Base-by-base conservation (phyloP, 2,888 invertebrate species). In the Drosophila parthenogenetica region DNA sequence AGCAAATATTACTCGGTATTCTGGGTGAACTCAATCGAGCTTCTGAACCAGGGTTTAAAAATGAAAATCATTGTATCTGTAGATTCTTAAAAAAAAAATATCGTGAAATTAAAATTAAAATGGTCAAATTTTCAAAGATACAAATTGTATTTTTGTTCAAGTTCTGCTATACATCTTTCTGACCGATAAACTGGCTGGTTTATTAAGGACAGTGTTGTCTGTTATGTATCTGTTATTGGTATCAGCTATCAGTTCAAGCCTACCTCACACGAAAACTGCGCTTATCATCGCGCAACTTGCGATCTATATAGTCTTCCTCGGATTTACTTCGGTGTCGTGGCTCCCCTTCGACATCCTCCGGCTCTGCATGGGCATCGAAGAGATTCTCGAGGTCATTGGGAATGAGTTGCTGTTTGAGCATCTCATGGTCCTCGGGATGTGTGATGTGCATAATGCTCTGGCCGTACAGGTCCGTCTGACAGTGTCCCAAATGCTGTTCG, bases 401-500 rank as follows among this genome's bases (percentile, higher is more conserved):
- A 90, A 93, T 93, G 67, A 97, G 92, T 80, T 95, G 95, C 53
- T 94, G 93, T 53, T 94, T 93, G 57, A 98, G 93, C 81, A 94
- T 94, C 48, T 95, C 95, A 81, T 96, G 96, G 92, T 98, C 95
- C 89, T 95, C 94, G n/a, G 94, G 93, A 92, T 96, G 96, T 43
- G 97, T 94, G 92, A 97, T 96, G 88, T 96, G 95, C 93, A 95
- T 95, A 91, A 98, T 91, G 82, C 95, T 96, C 92, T 96, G 95
- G 14, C 96, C 96, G 90, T 97, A 94, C 79, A 98, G 93, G 91
- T 98, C 97, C 86, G 96, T 95, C 95, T 96, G 95, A 84, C 96
- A 95, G 92, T 98, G 96, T 63, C 98, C 98, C 78, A 98, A 93
- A 84, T 96, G 94, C 84, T 95, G 95, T 91, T 97, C 97, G 29